Percentiles rank a stretch among this genome's conserved stretches.
These are phyloP conservation scores for Montifringilla adamsi DNA, from an alignment of 2,113 vertebrate genomes.

Conservation along the genomic window DNA sequence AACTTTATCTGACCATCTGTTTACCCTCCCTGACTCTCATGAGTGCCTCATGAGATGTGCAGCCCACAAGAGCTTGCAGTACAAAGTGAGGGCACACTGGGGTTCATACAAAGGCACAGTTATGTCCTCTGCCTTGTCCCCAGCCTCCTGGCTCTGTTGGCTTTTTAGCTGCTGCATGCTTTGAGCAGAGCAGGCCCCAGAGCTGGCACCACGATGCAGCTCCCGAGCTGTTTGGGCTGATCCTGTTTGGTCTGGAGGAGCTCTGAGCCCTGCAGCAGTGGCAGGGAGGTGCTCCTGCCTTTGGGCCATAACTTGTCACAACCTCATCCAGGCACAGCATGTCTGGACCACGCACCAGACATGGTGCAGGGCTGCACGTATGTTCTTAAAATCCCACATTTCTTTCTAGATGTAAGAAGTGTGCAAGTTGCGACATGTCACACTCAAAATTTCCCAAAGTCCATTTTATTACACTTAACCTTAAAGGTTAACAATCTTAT, in stretches of 20 bases:
- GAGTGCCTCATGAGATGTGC: neutral
- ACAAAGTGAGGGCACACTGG: neutral
- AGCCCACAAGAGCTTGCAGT: neutral
- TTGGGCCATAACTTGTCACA: neutral
- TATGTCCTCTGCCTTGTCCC: neutral
- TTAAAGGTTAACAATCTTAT: conserved; percentile 35
- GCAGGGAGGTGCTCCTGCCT: neutral
- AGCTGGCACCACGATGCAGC: neutral
- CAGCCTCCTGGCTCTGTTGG: neutral
- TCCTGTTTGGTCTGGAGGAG: neutral
- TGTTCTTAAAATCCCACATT: neutral
- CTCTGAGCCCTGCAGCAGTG: neutral
- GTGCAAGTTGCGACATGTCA: neutral
- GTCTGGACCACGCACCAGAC: neutral
- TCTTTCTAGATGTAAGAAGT: neutral
- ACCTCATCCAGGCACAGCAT: neutral
- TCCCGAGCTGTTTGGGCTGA: fast-evolving
- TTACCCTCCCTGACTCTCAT: neutral
- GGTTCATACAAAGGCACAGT: neutral
- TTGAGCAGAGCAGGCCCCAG: neutral
- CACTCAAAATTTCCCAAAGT: neutral
- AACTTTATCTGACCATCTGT: neutral
- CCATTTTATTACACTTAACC: neutral
- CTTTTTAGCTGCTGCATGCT: neutral
- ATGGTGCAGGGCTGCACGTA: neutral